These are phyloP conservation scores for Aporrectodea caliginosa DNA, from an alignment of 1,140 invertebrate species.

Conservation along the genomic window DNA sequence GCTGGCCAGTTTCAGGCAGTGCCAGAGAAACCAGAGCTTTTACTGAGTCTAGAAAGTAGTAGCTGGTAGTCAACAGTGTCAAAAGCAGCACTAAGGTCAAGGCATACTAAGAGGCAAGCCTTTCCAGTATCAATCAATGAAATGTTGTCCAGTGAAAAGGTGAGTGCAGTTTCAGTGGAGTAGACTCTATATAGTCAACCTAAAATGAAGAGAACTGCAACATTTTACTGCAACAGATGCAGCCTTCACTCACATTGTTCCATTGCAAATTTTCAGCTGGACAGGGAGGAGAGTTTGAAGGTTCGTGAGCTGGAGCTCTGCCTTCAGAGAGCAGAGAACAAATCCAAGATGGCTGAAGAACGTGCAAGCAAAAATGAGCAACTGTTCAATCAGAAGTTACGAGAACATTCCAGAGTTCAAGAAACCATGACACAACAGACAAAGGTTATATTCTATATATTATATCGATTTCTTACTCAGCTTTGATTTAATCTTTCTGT, in stretches of 20 bases:
- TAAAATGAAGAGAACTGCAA: neutral
- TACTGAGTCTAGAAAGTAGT: no score
- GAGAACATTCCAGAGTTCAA: conserved; percentile 45
- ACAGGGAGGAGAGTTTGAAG: neutral
- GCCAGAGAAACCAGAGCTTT: no score
- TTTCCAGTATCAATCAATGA: no score
- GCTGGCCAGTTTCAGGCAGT: neutral
- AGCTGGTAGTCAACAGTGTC: no score
- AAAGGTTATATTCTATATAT: conserved; percentile 36
- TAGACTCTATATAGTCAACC: neutral
- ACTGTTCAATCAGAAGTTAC: conserved; percentile 44
- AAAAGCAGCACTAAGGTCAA: neutral
- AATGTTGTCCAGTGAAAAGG: no score
- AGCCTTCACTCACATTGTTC: neutral
- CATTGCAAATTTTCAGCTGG: neutral
- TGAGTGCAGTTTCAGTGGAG: no score
- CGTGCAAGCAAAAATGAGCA: conserved; percentile 37
- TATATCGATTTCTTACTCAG: neutral
- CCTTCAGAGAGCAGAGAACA: conserved; percentile 26
- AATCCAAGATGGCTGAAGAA: conserved; percentile 38
- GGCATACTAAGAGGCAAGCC: no score
- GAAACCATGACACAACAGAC: conserved; percentile 44
- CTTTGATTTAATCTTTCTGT: neutral
- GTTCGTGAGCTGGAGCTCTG: conserved; percentile 10
- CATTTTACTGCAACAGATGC: neutral